Percentiles rank a stretch among this genome's conserved stretches.
phyloP scores from a whole-genome alignment of 2,888 invertebrate species.

The Pyrgus malvae region DNA sequence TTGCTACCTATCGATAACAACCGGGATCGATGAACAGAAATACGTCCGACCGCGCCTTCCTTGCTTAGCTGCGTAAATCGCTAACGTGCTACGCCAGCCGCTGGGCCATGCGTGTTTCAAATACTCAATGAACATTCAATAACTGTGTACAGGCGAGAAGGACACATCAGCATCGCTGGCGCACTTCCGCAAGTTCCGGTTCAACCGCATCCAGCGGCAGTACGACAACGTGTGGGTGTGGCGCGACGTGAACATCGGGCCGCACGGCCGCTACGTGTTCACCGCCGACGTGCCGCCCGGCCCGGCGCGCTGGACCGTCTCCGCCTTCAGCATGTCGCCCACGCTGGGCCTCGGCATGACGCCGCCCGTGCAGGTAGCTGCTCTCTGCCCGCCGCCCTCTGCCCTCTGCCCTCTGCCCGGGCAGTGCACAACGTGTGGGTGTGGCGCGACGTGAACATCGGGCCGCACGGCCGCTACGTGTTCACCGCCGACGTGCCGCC shows the following conservation, averaged over 20 bases:
- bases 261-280: slow-evolving; percentile 94
- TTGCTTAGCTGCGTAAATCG: no score
- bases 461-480: no score
- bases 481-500: no score
- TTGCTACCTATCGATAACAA: no score
- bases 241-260: slow-evolving; percentile 96
- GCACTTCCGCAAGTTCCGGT: slow-evolving; percentile 90
- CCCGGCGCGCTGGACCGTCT: slow-evolving; percentile 96
- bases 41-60: no score
- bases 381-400: slow-evolving; percentile 20
- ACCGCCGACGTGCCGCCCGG: slow-evolving; percentile 64
- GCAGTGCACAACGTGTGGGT: no score
- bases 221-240: slow-evolving; percentile 98
- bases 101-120: no score
- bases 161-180: slow-evolving; percentile 86
- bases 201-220: slow-evolving; percentile 93
- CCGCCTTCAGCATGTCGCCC: slow-evolving; percentile 95
- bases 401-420: no score
- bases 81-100: no score
- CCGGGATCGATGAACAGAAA: no score
- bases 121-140: no score
- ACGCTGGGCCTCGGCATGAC: slow-evolving; percentile 93
- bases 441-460: no score
- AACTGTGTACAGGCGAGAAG: slow-evolving; percentile 68
- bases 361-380: slow-evolving; percentile 86